These are phyloP conservation scores for Erebia ligea DNA, from an alignment of 2,888 invertebrate genomes.

Conservation along the genomic window DNA sequence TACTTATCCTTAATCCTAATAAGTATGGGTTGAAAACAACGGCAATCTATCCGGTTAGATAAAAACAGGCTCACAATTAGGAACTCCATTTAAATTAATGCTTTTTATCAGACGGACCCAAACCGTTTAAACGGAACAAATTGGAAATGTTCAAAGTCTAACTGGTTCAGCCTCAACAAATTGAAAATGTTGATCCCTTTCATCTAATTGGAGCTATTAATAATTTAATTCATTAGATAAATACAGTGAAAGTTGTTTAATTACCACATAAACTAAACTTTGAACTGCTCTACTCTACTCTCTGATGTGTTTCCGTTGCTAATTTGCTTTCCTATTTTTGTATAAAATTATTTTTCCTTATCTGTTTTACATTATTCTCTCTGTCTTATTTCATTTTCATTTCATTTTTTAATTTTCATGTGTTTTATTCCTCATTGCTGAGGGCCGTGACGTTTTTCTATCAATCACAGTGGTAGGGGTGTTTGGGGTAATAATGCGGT, in stretches of 20 bases:
- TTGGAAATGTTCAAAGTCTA: slow-evolving; percentile 11
- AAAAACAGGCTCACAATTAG: background rate
- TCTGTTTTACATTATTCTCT: too few relatives aligned
- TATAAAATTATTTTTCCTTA: too few relatives aligned
- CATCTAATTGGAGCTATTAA: background rate
- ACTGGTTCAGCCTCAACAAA: slow-evolving; percentile 10
- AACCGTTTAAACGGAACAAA: slow-evolving; percentile 11
- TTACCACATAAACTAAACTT: background rate
- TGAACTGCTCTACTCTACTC: background rate
- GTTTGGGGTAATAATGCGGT: too few relatives aligned
- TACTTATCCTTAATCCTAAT: too few relatives aligned
- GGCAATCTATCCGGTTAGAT: background rate
- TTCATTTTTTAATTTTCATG: too few relatives aligned
- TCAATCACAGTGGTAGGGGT: too few relatives aligned
- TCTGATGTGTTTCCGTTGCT: background rate
- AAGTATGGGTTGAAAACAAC: background rate
- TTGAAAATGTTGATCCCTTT: slow-evolving; percentile 3
- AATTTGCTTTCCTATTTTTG: too few relatives aligned
- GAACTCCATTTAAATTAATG: background rate
- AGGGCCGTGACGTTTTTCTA: too few relatives aligned
- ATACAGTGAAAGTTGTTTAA: background rate
- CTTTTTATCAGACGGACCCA: background rate
- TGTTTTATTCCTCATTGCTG: too few relatives aligned
- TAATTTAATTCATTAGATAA: background rate
- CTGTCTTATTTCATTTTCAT: too few relatives aligned